Base-by-base conservation (phyloP, 2,888 invertebrate genomes). In the Prenolepis imparis region DNA sequence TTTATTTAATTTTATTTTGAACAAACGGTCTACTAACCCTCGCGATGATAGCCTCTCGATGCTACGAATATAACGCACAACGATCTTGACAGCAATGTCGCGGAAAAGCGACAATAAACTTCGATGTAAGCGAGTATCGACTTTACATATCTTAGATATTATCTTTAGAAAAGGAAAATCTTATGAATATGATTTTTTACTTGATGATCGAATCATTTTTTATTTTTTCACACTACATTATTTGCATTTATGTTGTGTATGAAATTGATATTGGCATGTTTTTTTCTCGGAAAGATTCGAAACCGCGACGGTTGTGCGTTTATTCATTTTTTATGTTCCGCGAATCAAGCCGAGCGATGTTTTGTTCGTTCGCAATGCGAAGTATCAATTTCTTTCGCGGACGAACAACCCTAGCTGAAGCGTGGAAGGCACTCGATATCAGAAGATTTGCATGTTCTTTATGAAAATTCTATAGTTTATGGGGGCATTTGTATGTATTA, bases 381-480 rank as follows among this genome's bases (percentile, higher is more conserved):
- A 64, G 88, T 91, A 91, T 91, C 91, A 91, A 91, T 91, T 90
- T 90, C 78, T 86, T 87, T 80, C 82, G 85, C 78, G 86, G 83
- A 70, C 73, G 74, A 84, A 81, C 77, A 75, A 88, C 86, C 89
- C 86, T 77, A 74, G 48, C 52, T 72, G 74, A 83, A 68, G 74
- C 87, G 74, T 70, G 86, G 81, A 83, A 87, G 87, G 82, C 87
- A 92, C 92, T 93, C 94, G 93, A 94, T 94, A 94, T 93, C 93
- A 91, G 90, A 89, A 89, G 91, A 94, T 94, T 94, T 94, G 94
- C 94, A 94, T 94, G 93, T 94, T 92, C 92, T 94, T 94, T 94
- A 94, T 94, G 94, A 94, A 94, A 94, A 94, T 94, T 94, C 94
- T 94, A 94, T 94, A 94, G 94, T 94, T 94, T 94, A 94, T 94